Base-by-base conservation (phyloP, 2,888 invertebrate species). In the Mythimna albipuncta region DNA sequence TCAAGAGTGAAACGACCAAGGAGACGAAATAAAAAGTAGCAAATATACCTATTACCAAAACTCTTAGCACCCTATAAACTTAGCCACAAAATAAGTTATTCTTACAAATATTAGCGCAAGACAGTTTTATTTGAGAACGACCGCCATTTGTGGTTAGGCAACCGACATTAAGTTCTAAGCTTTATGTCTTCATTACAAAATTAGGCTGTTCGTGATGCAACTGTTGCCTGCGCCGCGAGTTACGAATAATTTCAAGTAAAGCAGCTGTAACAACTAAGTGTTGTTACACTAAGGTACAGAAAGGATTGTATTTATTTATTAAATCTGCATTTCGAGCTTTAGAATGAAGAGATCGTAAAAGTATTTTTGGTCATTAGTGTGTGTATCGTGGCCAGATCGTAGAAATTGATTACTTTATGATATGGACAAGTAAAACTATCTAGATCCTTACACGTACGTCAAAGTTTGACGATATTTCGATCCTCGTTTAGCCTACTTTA, bases 111-210 rank as follows among this genome's bases (percentile, higher is more conserved):
- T 81, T 71, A 58, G 76, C 57, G 65, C 54, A 71, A 83, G 64
- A 47, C 72, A 59, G 55, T 65, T 75, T 69, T 83, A 83, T 76
- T 83, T 72, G 55, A 58, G 62, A 73, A 75, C 61, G 70, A 75
- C 69, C 75, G 83, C 54, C 70, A 71, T 85, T 83, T 79, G 83
- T 69, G 77, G 83, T 83, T 77, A 63, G 71, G 79, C 65, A 64
- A 76, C 70, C 84, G 64, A 72, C 65, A 61, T 81, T 80, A 74
- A 82, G 79, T 83, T 85, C 85, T 84, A 85, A 89, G 79, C 79
- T 80, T 86, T 82, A 89, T 78, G 83, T 83, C 89, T 89, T 88
- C 79, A 89, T 89, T 85, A 79, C 64, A 57, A 77, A 83, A 80
- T 84, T 79, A 80, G 77, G 64, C 65, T 72, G 75, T 68, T 76